Base-by-base conservation (phyloP, 2,113 vertebrate species). In the Scolopax mira region DNA sequence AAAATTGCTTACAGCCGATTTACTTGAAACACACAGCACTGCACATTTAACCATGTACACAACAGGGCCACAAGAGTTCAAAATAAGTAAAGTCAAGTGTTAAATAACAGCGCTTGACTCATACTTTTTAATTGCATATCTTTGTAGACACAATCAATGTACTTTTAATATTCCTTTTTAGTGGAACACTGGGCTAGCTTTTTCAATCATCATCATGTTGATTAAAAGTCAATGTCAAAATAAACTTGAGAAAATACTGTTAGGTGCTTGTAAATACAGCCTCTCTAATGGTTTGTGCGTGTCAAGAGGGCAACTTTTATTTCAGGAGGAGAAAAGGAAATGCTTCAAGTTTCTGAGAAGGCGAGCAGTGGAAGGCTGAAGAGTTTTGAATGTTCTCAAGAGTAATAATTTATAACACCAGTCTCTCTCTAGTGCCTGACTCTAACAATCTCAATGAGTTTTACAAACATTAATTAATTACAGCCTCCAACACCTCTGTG, bases 121-220 rank as follows among this genome's bases (percentile, higher is more conserved):
- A 92, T 95, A 96, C 89, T 98, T 98, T 98, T 98, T 97, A 98
- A 98, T 98, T 98, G 94, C 94, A 85, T 93, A 97, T 97, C 97
- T 97, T 97, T 96, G 87, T 94, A 96, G 96, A 97, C 95, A 97
- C 85, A 98, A 97, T 98, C 97, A 97, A 93, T 97, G 97, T 66
- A 96, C 93, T 97, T 97, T 96, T 96, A 95, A 96, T 96, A 96
- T 97, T 97, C 70, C 93, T 95, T 97, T 97, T 96, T 90, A 96
- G 94, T 71, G 88, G 92, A 97, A 96, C 21, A 42, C 95, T 89
- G 83, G 74, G 93, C 92, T 85, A 35, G 89, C 83, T 95, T 97
- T 96, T 97, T 98, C 96, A 97, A 81, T 97, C 92, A 93, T 93
- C 78, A 54, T 96, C 90, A 79, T 8, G 87, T 97, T 98, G 97